Conservation (phyloP, 2,797 vertebrate genomes). For the Remorina albescens region DNA sequence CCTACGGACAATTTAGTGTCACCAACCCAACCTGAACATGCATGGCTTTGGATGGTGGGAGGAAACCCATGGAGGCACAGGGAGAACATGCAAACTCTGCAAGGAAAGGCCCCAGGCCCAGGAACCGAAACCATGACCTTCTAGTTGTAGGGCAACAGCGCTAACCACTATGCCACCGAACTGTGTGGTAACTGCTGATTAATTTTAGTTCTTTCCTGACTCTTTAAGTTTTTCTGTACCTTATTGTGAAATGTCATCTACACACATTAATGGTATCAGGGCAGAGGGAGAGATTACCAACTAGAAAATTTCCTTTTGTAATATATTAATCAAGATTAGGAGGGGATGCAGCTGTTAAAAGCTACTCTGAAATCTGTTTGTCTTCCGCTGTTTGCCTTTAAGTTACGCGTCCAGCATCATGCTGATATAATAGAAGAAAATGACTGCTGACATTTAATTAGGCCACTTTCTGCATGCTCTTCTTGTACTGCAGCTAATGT, state of each 20-base stretch:
- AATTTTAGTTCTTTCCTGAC: neutral
- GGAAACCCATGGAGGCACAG: too few species aligned
- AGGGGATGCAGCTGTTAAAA: neutral
- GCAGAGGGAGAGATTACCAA: neutral
- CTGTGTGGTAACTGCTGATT: neutral
- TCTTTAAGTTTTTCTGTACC: neutral
- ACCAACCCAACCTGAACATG: too few species aligned
- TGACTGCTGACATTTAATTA: neutral
- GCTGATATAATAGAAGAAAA: neutral
- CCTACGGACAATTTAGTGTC: too few species aligned
- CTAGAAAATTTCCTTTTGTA: conserved; percentile 1
- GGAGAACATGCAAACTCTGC: too few species aligned
- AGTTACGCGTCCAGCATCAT: neutral
- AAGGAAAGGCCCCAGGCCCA: too few species aligned
- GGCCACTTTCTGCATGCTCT: too few species aligned
- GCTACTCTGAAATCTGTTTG: neutral
- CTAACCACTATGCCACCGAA: too few species aligned
- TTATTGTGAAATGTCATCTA: neutral
- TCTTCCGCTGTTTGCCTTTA: too few species aligned
- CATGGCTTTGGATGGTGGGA: too few species aligned
- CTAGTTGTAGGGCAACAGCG: too few species aligned
- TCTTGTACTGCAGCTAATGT: neutral
- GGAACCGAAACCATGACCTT: too few species aligned
- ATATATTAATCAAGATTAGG: neutral
- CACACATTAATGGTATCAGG: neutral